Base-by-base conservation (phyloP, 2,888 invertebrate genomes). In the Drosophila nr. fundita region DNA sequence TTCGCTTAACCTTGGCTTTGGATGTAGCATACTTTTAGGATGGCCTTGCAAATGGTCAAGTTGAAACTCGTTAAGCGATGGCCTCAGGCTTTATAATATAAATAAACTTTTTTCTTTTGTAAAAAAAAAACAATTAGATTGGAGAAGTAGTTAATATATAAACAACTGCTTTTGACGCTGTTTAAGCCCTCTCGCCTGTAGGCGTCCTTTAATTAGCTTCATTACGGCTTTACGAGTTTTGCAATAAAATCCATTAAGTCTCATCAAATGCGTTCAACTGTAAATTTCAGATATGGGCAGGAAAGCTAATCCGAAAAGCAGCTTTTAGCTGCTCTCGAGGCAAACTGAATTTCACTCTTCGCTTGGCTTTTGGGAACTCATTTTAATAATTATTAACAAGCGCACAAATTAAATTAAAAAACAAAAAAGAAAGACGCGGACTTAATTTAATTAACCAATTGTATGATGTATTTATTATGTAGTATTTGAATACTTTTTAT, bases 261-360 rank as follows among this genome's bases (percentile, higher is more conserved):
- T 76, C 82, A 64, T 85, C 78, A 83, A 70, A 55, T 67, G 59
- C 76, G 69, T 71, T 83, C 80, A 64, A 68, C 76, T 78, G 83
- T 30, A 50, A 85, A 68, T 68, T 67, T 68, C 64, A 52, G 80
- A 82, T 76, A 72, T 68, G 63, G 52, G 42, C 73, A 54, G 36
- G 49, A 50, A 60, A 67, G 57, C 57, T 70, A 70, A 77, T 67
- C 61, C 65, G 21, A 54, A 73, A 45, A 24, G 24, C 42, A 45
- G 60, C 50, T 36, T 50, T 50, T 59, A 66, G 57, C 50, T 24
- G 38, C 34, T 63, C 55, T 30, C 30, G 42, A 61, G 38, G 52
- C 21, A 58, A 75, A 78, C 63, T 38, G 34, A 52, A 75, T 72
- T 67, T 67, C 40, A 60, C 50, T 63, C 45, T 66, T 45, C 52